These are phyloP conservation scores for Hesperophylax magnus DNA, from an alignment of 1,140 invertebrate genomes.

Conservation along the genomic window DNA sequence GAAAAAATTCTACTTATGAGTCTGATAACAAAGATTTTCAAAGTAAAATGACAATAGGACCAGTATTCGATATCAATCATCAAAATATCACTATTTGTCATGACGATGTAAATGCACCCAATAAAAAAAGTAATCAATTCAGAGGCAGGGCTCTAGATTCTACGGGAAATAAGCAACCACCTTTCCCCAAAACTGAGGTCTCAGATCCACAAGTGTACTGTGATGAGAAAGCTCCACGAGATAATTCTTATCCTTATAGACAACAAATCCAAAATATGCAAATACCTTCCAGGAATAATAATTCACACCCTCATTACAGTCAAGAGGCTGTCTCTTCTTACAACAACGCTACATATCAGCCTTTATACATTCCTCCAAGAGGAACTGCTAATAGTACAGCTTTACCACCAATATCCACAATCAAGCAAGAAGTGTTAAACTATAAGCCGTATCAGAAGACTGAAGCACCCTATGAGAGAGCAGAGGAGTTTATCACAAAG, in stretches of 20 bases:
- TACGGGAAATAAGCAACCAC: not conserved
- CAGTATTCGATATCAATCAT: constrained; percentile 69
- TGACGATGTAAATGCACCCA: constrained; percentile 65
- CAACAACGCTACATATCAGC: constrained; percentile 40
- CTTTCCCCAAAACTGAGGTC: constrained; percentile 66
- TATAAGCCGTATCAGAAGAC: constrained; percentile 48
- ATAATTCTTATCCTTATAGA: constrained; percentile 27
- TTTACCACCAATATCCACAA: constrained; percentile 69
- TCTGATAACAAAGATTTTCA: constrained; percentile 72
- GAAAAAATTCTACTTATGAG: constrained; percentile 67
- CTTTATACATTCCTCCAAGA: constrained; percentile 11
- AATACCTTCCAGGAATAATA: constrained; percentile 29
- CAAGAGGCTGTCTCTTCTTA: constrained; percentile 18
- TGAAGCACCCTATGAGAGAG: constrained; percentile 29
- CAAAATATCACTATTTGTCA: constrained; percentile 62
- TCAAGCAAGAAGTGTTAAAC: constrained; percentile 67
- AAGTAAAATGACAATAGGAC: constrained; percentile 71
- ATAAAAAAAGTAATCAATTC: constrained; percentile 50
- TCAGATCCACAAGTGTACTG: constrained; percentile 66
- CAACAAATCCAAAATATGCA: constrained; percentile 13
- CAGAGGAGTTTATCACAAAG: constrained; percentile 60
- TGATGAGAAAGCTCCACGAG: constrained; percentile 57
- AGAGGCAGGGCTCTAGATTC: not conserved
- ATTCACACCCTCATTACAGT: constrained; percentile 12
- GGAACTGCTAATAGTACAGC: constrained; percentile 61